Conservation (phyloP, 2,113 vertebrate species). For the Bubo blakistoni region DNA sequence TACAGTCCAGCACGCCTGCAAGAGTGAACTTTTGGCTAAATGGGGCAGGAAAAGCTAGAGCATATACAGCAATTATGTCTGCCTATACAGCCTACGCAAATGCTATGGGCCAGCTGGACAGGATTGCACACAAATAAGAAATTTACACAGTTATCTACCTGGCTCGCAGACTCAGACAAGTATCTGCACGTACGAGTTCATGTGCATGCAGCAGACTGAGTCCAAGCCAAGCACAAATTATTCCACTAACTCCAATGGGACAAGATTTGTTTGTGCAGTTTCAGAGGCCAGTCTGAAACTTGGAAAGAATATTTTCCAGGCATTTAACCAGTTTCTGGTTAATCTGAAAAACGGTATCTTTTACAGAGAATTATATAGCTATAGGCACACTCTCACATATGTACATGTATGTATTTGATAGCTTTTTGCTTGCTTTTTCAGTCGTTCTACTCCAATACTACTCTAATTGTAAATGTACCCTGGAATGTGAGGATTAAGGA, state of each 20-base stretch:
- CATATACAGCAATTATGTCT: slow-evolving; percentile 7
- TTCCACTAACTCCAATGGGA: slow-evolving; percentile 44
- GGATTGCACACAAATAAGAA: not conserved
- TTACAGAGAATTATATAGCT: not conserved
- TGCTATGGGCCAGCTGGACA: slow-evolving; percentile 50
- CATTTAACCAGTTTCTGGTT: slow-evolving; percentile 46
- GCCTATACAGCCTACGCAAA: not conserved
- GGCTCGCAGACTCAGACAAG: slow-evolving; percentile 39
- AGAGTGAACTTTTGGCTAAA: slow-evolving; percentile 3
- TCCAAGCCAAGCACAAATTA: slow-evolving; percentile 52
- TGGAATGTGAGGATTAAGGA: slow-evolving; percentile 9
- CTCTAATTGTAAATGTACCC: not conserved
- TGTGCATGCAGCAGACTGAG: not conserved
- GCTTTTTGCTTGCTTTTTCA: not conserved
- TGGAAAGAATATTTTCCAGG: slow-evolving; percentile 65
- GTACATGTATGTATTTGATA: not conserved
- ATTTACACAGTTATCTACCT: slow-evolving; percentile 46
- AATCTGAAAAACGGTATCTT: slow-evolving; percentile 36
- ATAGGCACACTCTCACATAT: not conserved
- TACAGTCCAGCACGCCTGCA: not conserved
- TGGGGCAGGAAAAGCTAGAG: not conserved
- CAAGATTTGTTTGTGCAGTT: slow-evolving; percentile 51
- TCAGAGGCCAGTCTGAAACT: slow-evolving; percentile 20
- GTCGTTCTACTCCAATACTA: not conserved
- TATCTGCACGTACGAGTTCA: slow-evolving; percentile 40